Evolutionary conservation across 2,888 invertebrate species (phyloP).

Genomic region (Eristalinus sepulchralis): DNA sequence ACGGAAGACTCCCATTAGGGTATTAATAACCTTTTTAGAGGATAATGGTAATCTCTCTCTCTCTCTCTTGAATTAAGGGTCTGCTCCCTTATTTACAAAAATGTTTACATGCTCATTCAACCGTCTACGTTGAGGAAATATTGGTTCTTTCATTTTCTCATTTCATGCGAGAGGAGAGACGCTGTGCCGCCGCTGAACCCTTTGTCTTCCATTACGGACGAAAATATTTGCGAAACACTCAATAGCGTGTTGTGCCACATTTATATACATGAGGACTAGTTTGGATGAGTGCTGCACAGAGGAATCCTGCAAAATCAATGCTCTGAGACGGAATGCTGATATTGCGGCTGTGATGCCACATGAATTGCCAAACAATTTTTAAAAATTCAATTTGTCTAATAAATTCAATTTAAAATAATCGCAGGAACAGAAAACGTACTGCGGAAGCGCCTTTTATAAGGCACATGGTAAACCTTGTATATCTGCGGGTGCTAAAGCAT

Average conservation of each 20-base stretch:
- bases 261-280: too few relatives aligned
- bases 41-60: neutral
- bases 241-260: neutral
- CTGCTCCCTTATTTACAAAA: neutral
- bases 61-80: neutral
- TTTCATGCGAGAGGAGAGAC: neutral
- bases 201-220: neutral
- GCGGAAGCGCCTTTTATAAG: neutral
- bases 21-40: neutral
- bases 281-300: neutral
- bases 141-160: neutral
- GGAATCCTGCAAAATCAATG: neutral
- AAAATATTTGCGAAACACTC: conserved; percentile 7
- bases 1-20: neutral
- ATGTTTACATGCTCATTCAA: neutral
- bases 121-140: neutral
- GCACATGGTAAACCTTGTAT: neutral
- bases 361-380: neutral
- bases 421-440: neutral
- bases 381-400: conserved; percentile 2
- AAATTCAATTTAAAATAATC: conserved; percentile 3
- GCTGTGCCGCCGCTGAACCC: neutral
- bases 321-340: neutral
- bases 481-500: neutral
- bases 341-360: neutral